Evolutionary conservation across 2,113 vertebrate species (phyloP).

Genomic region (Emydocephalus ijimae): DNA sequence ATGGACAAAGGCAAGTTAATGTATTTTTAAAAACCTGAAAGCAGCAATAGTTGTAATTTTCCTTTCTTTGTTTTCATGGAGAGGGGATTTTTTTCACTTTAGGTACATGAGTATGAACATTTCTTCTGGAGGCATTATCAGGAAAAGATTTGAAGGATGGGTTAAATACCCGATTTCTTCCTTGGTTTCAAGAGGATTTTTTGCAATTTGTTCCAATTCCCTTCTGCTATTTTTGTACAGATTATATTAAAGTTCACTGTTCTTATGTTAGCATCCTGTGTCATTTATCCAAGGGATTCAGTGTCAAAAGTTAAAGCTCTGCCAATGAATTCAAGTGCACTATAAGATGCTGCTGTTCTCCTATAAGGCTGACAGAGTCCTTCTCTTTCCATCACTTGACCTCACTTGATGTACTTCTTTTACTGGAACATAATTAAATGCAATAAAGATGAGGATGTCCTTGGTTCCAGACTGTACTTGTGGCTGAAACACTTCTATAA

Average conservation of each 20-base stretch:
- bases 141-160: background rate
- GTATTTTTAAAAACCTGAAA: background rate
- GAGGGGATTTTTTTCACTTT: background rate
- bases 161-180: background rate
- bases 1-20: background rate
- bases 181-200: background rate
- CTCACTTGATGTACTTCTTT: background rate
- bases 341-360: background rate
- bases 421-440: background rate
- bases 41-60: background rate
- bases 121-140: background rate
- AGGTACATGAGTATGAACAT: background rate
- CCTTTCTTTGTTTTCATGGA: background rate
- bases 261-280: conserved; percentile 16
- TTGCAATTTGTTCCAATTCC: background rate
- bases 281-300: conserved; percentile 34
- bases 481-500: background rate
- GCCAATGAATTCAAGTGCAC: background rate
- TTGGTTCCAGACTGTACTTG: background rate
- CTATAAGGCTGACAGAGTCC: background rate
- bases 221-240: conserved; percentile 32
- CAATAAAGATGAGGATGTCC: background rate
- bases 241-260: conserved; percentile 33
- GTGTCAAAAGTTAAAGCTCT: background rate
- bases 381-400: background rate